Evolutionary conservation across 1,140 invertebrate genomes (phyloP).

Genomic region (Brachionus paranguensis): DNA sequence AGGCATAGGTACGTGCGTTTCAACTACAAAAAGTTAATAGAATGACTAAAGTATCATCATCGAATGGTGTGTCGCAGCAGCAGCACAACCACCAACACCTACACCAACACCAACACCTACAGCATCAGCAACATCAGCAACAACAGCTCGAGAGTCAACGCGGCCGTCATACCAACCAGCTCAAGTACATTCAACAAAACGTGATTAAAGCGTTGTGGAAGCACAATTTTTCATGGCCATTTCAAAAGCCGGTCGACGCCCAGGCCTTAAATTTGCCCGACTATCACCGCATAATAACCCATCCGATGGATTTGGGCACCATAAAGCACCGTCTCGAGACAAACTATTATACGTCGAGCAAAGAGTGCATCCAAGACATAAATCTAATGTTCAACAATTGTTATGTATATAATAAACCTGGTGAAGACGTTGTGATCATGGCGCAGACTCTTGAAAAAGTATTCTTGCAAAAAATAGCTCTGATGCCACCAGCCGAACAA

Average conservation of each 20-base stretch:
- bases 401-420: conserved; percentile 94
- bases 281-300: conserved; percentile 98
- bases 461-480: conserved; percentile 23
- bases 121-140: background rate
- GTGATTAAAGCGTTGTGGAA: conserved; percentile 22
- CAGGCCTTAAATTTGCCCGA: conserved; percentile 84
- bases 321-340: conserved; percentile 93
- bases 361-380: conserved; percentile 88
- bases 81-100: background rate
- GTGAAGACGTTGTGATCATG: conserved; percentile 95
- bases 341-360: conserved; percentile 78
- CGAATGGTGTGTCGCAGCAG: background rate
- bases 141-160: background rate
- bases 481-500: conserved; percentile 18
- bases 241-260: conserved; percentile 96
- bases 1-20: background rate
- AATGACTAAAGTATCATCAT: background rate
- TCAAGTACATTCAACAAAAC: conserved; percentile 25
- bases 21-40: background rate
- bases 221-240: conserved; percentile 89
- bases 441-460: conserved; percentile 75
- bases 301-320: conserved; percentile 98
- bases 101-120: background rate
- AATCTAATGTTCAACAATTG: conserved; percentile 97
- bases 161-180: conserved; percentile 33